Conservation (phyloP, 2,797 vertebrate species). For the Rhinatrema bivittatum region DNA sequence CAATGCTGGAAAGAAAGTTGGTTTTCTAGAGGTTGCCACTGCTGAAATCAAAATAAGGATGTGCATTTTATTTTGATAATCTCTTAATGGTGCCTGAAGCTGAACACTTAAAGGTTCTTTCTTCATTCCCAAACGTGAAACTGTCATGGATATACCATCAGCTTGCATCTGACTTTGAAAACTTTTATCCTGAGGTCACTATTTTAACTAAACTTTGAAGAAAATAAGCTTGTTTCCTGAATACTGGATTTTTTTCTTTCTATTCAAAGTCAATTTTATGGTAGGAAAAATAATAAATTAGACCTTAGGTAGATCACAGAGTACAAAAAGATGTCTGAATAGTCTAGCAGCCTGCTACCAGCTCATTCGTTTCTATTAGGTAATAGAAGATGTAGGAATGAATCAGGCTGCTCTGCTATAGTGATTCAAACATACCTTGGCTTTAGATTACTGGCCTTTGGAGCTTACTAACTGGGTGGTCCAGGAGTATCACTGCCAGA, state of each 20-base stretch:
- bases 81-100: no score
- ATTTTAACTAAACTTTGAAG: no score
- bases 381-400: slow-evolving; percentile 8
- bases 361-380: slow-evolving; percentile 20
- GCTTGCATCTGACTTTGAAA: no score
- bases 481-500: slow-evolving; percentile 18
- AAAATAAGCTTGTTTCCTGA: background rate
- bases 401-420: slow-evolving; percentile 8
- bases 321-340: slow-evolving; percentile 5
- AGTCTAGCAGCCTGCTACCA: background rate
- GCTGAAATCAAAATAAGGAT: no score
- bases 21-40: no score
- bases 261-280: slow-evolving; percentile 6
- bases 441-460: slow-evolving; percentile 22
- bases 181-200: no score
- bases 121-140: no score
- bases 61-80: no score
- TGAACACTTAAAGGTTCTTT: no score
- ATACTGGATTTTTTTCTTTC: background rate
- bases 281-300: slow-evolving; percentile 5
- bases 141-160: no score
- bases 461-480: slow-evolving; percentile 12
- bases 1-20: no score
- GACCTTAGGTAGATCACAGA: background rate
- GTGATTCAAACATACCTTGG: slow-evolving; percentile 24